phyloP scores from a whole-genome alignment of 2,888 invertebrate species.

The Cenopis cana region DNA sequence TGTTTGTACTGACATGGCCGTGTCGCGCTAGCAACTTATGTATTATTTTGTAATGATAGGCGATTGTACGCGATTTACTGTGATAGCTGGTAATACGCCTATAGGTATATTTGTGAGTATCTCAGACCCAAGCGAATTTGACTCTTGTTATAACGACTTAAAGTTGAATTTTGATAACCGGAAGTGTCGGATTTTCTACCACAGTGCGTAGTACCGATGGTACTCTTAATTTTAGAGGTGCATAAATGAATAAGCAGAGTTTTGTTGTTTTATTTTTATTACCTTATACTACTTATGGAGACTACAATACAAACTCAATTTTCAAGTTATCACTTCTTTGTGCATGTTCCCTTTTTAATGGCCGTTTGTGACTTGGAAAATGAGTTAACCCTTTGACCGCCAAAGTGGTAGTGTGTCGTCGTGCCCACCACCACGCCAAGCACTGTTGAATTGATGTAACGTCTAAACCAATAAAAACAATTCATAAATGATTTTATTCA shows the following conservation, averaged over 20 bases:
- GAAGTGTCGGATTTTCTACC: conserved; percentile 57
- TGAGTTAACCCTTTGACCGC: no score
- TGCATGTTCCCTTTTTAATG: no score
- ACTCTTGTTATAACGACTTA: conserved; percentile 26
- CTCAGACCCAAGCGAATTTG: conserved; percentile 35
- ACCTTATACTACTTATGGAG: not conserved
- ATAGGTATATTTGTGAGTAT: conserved; percentile 39
- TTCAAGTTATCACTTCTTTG: not conserved
- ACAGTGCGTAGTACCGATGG: conserved; percentile 53
- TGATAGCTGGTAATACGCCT: conserved; percentile 42
- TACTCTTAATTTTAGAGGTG: conserved; percentile 59
- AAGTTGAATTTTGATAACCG: conserved; percentile 43
- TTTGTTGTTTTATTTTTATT: conserved; percentile 52
- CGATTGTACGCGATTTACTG: conserved; percentile 41
- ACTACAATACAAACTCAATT: not conserved
- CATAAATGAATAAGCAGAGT: conserved; percentile 66
- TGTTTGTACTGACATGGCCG: conserved; percentile 53
- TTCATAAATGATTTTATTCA: no score
- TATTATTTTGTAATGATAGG: conserved; percentile 38
- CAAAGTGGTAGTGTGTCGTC: no score
- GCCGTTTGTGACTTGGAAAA: no score
- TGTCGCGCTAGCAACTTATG: conserved; percentile 20
- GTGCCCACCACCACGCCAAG: no score
- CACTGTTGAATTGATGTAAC: no score
- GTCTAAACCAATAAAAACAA: no score